Base-by-base conservation (phyloP, 2,888 invertebrate species). In the Papilio demoleus region DNA sequence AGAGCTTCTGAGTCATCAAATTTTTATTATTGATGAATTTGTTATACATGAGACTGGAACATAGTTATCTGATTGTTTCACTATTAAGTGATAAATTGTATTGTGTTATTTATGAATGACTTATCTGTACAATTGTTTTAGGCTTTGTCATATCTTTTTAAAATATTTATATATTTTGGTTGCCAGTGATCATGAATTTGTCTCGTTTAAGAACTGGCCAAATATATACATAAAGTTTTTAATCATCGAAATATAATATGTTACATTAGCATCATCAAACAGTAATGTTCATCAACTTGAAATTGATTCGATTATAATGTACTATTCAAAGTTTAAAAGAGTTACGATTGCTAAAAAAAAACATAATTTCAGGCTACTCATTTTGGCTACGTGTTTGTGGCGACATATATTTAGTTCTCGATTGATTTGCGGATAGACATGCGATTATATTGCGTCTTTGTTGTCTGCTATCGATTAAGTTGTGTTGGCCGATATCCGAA, bases 1-100 rank as follows among this genome's bases (percentile, higher is more conserved):
- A 61, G 64, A 61, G 67, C 68, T 71, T 74, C 75, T 77, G 78
- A 80, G 67, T 80, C 79, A 79, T 75, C 70, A 31, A 31, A 38
- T 58, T 63, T 58, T 68, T 70, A 38, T 56, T 68, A 70, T 60
- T 71, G 72, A 70, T 70, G 19, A 58, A 58, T 45, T 31, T 31
- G 42, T 4, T 45, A 45, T 34, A 56, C 40, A 31, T 38, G 66
- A 73, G 77, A 53, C 27, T 77, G 77, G 80, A 64, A 80, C 80
- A 79, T 70, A 65, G 68, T 53, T 72, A 68, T 71, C 72, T 76
- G 71, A 70, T 70, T 60, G 34, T 68, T 64, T 68, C 27, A 24
- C 56, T 53, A 40, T 65, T 42, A 38, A 53, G 22, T 38, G 56
- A 65, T 38, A 40, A 65, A 19, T 56, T 31, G 38, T 27, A 56